phyloP scores from a whole-genome alignment of 2,797 vertebrate species.

The Silurus lanzhouensis region DNA sequence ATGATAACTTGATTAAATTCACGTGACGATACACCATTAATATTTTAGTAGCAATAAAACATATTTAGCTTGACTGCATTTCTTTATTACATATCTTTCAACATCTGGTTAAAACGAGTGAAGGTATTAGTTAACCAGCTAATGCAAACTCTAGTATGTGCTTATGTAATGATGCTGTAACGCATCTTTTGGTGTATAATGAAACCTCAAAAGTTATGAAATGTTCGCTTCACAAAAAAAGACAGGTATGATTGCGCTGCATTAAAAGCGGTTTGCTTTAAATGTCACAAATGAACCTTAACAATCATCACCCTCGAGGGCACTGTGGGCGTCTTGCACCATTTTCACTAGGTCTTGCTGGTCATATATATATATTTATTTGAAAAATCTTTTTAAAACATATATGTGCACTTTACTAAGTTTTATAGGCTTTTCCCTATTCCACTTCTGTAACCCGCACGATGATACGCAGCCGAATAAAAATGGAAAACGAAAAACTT shows the following conservation, averaged over 20 bases:
- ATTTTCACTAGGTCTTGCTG: constrained; percentile 50
- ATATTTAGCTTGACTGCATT: neutral
- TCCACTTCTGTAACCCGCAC: constrained; percentile 46
- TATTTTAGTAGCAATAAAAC: too few relatives aligned
- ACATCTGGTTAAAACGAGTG: neutral
- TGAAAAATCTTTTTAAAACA: constrained; percentile 41
- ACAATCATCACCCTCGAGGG: constrained; percentile 61
- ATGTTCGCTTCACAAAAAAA: neutral
- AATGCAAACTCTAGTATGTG: neutral
- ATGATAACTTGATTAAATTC: too few relatives aligned
- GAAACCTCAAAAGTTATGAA: too few relatives aligned
- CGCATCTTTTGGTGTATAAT: neutral
- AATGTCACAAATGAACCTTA: constrained; percentile 23
- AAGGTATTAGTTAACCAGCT: neutral
- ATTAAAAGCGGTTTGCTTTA: constrained; percentile 7
- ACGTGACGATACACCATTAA: too few relatives aligned
- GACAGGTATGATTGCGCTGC: neutral
- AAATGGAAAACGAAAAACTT: constrained; percentile 48
- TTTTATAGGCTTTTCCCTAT: constrained; percentile 62
- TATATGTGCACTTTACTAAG: constrained; percentile 61
- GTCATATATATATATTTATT: neutral
- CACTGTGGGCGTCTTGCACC: constrained; percentile 58
- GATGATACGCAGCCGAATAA: constrained; percentile 65
- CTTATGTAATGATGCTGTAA: neutral
- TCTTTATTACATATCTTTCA: too few relatives aligned